Evolutionary conservation across 2,888 invertebrate species (phyloP), one percentile per base, ranked within the genome.

Genomic region (Aradus depressus): DNA sequence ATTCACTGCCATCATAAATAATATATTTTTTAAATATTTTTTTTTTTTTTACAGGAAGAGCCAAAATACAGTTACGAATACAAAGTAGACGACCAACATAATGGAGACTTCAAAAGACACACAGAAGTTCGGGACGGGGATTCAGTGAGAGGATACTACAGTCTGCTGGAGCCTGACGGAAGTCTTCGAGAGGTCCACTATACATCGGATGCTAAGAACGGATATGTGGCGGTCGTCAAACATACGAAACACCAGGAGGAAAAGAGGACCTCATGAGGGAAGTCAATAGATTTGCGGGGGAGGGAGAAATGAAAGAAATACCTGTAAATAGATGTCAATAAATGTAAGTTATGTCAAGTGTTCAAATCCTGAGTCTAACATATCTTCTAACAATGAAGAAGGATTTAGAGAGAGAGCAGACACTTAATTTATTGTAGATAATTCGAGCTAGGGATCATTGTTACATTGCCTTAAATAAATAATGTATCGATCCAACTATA

Each of bases 71-170:
- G 37, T 14, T 53, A 49, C 44, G 44, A 49, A 16, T 53, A 53
- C 53, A 35, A 43, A 25, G 53, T 53, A 23, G 53, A 53, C n/a
- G 49, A 53, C 49, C 39, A 44, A 12, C 41, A 53, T 35, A 53
- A 49, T 16, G 53, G 49, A n/a, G 53, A 50, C 25, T 34, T 44
- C 38, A 53, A 53, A 32, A 44, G 49, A 34, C 53, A 53, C 41
- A 28, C 25, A 12, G 53, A 53, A 25, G 32, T 19, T 31, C 34
- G 49, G 8, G 44, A 50, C 28, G 53, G 50, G n/a, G 49, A 44
- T 22, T 34, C 37, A 19, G 53, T 53, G 18, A 34, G 44, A 21
- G 53, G 53, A 16, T 25, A 49, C 31, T 53, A 53, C 53, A 53
- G 44, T 18, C 31, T 53, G 28, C 34, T 49, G 26, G 53, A 53